Evolutionary conservation across 2,797 vertebrate species (phyloP), one percentile per base, ranked within the genome.

Genomic region (Darevskia mixta): DNA sequence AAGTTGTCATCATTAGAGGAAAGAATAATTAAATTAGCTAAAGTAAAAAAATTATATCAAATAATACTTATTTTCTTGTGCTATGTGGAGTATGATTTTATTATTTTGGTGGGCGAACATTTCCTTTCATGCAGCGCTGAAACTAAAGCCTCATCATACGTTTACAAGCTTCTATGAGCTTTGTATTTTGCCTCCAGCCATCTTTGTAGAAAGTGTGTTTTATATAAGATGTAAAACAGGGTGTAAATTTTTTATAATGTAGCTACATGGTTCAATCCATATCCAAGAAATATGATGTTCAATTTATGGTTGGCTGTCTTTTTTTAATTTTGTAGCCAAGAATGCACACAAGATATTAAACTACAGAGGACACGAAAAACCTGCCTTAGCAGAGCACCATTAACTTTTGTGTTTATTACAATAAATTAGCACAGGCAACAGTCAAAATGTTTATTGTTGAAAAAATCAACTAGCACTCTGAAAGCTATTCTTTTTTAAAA

Each of bases 271-370:
- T 66, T 66, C 61, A 76, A 85, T 77, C 55, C 66, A 8, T 15
- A 43, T 29, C 29, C 17, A n/a, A 77, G 69, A 76, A 75, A 76
- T 85, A 85, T 76, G 72, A 61, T 8, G 61, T 61, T 41, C 35
- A 61, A 32, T 85, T 85, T 85, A 77, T 43, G 6, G 55, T 77
- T 77, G 58, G 29, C 58, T 64, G 58, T 61, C 55, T 85, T 64
- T 76, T 64, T 64, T 85, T 2, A 76, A 45, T 43, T 43, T 45
- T 77, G 58, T 66, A 45, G n/a, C 38, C 73, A 64, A 61, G 32
- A 64, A 85, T 10, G 18, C 61, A 76, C 32, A 76, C 3, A 45
- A 45, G 55, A 25, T 45, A 49, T 83, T 71, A 49, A 83, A 71
- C 66, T 71, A n/a, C 13, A 71, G n/a, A 49, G 67, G 9, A 17